These are phyloP conservation scores for Spicauda simplicius DNA, from an alignment of 2,888 invertebrate genomes.

Conservation along the genomic window DNA sequence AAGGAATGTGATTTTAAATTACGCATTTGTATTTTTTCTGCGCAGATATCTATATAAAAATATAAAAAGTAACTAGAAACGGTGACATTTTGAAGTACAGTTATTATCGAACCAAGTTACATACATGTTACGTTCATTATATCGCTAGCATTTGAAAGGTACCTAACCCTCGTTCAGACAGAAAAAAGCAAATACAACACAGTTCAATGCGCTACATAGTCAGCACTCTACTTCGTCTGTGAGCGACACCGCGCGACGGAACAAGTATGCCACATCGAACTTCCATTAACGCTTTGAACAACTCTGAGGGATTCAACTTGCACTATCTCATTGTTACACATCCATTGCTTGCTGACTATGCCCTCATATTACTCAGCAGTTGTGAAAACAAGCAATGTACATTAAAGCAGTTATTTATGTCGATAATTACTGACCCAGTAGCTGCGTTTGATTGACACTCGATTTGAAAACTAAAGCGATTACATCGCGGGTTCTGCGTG, in stretches of 20 bases:
- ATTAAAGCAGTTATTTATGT: not conserved
- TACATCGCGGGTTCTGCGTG: slow-evolving; percentile 18
- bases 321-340: not conserved
- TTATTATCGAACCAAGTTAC: too few species aligned
- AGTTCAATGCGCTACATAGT: slow-evolving; percentile 11
- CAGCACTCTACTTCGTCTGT: slow-evolving; percentile 13
- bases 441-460: slow-evolving; percentile 18
- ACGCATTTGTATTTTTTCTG: too few species aligned
- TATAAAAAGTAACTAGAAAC: too few species aligned
- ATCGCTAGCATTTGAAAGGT: slow-evolving; percentile 7
- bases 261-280: slow-evolving; percentile 25
- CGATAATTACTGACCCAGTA: not conserved
- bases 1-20: too few species aligned
- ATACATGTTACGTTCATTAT: not conserved
- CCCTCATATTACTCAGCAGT: not conserved
- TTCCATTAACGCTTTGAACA: slow-evolving; percentile 18
- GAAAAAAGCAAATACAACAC: slow-evolving; percentile 26
- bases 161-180: slow-evolving; percentile 14
- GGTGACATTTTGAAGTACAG: not conserved
- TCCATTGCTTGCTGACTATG: not conserved
- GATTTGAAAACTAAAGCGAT: slow-evolving; percentile 13
- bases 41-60: too few species aligned
- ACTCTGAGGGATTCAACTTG: not conserved
- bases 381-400: not conserved
- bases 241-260: not conserved